Conservation (phyloP, 2,113 vertebrate genomes). For the Bothrops jararaca region DNA sequence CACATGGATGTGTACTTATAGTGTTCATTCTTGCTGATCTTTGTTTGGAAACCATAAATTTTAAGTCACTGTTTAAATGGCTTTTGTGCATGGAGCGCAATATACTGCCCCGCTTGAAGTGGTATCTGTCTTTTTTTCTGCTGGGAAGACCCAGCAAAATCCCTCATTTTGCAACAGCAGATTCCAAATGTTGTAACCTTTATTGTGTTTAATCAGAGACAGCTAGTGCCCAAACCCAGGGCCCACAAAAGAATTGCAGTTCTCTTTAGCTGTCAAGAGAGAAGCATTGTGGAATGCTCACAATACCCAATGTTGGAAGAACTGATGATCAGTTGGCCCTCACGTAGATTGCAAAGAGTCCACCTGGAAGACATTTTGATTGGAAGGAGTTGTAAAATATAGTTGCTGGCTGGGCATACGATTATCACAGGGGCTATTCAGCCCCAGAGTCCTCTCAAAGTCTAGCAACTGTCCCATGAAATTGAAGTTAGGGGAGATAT, state of each 20-base stretch:
- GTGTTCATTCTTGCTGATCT: constrained; percentile 65
- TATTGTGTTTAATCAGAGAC: constrained; percentile 54
- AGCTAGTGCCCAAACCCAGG: constrained; percentile 59
- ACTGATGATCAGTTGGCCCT: constrained; percentile 47
- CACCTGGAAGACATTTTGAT: constrained; percentile 98
- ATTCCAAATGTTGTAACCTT: constrained; percentile 69
- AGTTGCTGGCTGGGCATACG: constrained; percentile 79
- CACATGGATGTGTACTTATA: constrained; percentile 58
- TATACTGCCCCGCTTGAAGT: constrained; percentile 53
- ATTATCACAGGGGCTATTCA: constrained; percentile 96
- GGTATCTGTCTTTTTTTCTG: constrained; percentile 39
- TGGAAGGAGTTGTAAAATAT: constrained; percentile 92
- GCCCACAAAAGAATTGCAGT: constrained; percentile 70
- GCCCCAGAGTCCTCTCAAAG: constrained; percentile 95
- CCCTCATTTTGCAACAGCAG: constrained; percentile 70
- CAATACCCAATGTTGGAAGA: constrained; percentile 40
- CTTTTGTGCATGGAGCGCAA: constrained; percentile 46
- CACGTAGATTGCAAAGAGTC: constrained; percentile 96
- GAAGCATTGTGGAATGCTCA: constrained; percentile 71
- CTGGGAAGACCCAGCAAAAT: constrained; percentile 19
- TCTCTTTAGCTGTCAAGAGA: constrained; percentile 61
- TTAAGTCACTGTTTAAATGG: constrained; percentile 59
- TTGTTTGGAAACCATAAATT: constrained; percentile 67
- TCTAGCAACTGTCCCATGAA: constrained; percentile 99
- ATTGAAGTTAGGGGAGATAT: constrained; percentile 99